Evolutionary conservation across 2,888 invertebrate genomes (phyloP).

Genomic region (Brachypalpus laphriformis): DNA sequence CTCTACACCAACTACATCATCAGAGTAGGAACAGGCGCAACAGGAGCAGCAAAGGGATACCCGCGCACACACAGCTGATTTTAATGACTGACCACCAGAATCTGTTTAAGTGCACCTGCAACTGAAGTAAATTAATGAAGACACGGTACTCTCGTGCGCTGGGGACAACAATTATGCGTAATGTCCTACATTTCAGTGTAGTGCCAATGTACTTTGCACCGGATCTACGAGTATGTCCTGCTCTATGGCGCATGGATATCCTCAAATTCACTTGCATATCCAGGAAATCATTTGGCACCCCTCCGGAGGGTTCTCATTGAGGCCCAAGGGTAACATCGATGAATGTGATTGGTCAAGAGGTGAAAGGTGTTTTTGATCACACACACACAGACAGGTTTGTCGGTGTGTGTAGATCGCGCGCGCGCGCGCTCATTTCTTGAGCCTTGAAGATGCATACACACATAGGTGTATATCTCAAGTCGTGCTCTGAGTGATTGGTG

Average conservation of each 20-base stretch:
- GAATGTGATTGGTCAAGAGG: constrained; percentile 55
- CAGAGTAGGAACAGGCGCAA: constrained; percentile 16
- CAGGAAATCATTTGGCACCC: constrained; percentile 61
- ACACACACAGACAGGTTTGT: constrained; percentile 12
- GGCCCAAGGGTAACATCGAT: constrained; percentile 42
- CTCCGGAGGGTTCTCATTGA: constrained; percentile 12
- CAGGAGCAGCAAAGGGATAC: constrained; percentile 46
- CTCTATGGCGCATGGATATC: constrained; percentile 39
- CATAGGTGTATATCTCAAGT: constrained; percentile 12
- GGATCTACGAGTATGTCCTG: constrained; percentile 41
- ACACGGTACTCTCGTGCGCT: constrained; percentile 24
- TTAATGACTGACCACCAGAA: constrained; percentile 71
- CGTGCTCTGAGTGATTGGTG: constrained; percentile 66
- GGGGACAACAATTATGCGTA: constrained; percentile 53
- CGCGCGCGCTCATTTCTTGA: constrained; percentile 54
- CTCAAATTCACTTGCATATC: constrained; percentile 33
- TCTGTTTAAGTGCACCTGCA: constrained; percentile 69
- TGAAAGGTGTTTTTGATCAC: constrained; percentile 67
- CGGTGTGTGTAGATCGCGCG: constrained; percentile 14
- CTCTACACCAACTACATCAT: constrained; percentile 50
- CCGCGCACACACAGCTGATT: constrained; percentile 64
- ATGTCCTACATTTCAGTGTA: constrained; percentile 33
- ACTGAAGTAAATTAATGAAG: constrained; percentile 68
- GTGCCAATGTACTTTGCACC: constrained; percentile 23
- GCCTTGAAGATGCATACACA: constrained; percentile 41